phyloP scores from a whole-genome alignment of 2,888 invertebrate species.

The Erebia epiphron region DNA sequence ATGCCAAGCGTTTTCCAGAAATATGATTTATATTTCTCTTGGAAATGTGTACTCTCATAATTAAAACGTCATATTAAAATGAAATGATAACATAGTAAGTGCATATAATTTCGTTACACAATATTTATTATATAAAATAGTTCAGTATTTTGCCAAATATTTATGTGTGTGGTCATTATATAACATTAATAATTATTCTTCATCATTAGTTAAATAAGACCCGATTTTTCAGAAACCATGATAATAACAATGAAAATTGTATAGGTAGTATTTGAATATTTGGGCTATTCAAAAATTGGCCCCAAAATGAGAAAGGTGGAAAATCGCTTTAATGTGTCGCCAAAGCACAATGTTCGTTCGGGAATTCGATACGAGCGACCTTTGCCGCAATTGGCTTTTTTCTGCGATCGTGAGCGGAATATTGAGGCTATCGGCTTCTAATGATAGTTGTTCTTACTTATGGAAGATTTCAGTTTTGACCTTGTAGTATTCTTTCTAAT shows the following conservation, averaged over 20 bases:
- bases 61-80: not conserved
- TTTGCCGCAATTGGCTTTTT: constrained; percentile 12
- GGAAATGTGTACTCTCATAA: not conserved
- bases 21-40: constrained; percentile 7
- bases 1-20: not conserved
- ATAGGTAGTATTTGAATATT: too few relatives aligned
- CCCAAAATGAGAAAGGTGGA: not conserved
- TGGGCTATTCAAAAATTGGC: too few relatives aligned
- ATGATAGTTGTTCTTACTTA: constrained; percentile 6
- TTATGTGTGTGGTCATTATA: too few relatives aligned
- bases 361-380: constrained; percentile 12
- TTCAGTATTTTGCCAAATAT: too few relatives aligned
- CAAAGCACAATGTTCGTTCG: not conserved
- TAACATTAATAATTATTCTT: too few relatives aligned
- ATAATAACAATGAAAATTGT: too few relatives aligned
- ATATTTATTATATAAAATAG: too few relatives aligned
- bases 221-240: too few relatives aligned
- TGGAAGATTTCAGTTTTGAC: not conserved
- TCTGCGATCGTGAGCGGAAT: constrained; percentile 10
- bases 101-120: too few relatives aligned
- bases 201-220: too few relatives aligned
- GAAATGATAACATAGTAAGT: too few relatives aligned
- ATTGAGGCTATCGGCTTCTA: constrained; percentile 1
- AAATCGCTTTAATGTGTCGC: not conserved
- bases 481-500: not conserved